These are phyloP conservation scores for Phyllotreta cruciferae DNA, from an alignment of 2,888 invertebrate genomes.

Conservation along the genomic window DNA sequence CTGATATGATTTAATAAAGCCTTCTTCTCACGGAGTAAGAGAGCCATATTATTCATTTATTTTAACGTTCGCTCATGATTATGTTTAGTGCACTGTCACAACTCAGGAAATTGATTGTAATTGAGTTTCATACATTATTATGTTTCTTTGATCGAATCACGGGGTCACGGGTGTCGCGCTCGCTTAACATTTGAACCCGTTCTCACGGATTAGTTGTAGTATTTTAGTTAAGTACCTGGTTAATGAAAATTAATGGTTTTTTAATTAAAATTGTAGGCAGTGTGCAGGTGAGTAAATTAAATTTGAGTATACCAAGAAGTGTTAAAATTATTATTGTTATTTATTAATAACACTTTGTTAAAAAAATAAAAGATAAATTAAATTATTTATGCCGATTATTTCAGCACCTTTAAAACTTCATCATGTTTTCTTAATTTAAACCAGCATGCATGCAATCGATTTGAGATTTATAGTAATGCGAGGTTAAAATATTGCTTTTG, in stretches of 20 bases:
- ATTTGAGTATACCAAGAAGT: too few relatives aligned
- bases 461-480: too few relatives aligned
- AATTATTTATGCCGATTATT: too few relatives aligned
- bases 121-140: constrained; percentile 37
- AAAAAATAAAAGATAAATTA: too few relatives aligned
- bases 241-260: neutral
- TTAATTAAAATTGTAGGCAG: too few relatives aligned
- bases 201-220: constrained; percentile 2
- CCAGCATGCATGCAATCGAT: too few relatives aligned
- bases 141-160: constrained; percentile 29
- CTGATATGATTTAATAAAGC: constrained; percentile 34
- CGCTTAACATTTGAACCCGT: constrained; percentile 12
- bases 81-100: constrained; percentile 40
- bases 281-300: too few relatives aligned
- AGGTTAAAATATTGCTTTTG: too few relatives aligned
- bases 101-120: constrained; percentile 42
- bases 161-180: constrained; percentile 17
- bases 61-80: constrained; percentile 36
- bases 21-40: constrained; percentile 36
- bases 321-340: too few relatives aligned
- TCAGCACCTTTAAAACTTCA: too few relatives aligned
- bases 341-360: too few relatives aligned
- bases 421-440: too few relatives aligned
- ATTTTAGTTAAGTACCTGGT: neutral
- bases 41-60: constrained; percentile 38